These are phyloP conservation scores for Mycalesis mineus DNA, from an alignment of 2,888 invertebrate genomes.

Conservation along the genomic window DNA sequence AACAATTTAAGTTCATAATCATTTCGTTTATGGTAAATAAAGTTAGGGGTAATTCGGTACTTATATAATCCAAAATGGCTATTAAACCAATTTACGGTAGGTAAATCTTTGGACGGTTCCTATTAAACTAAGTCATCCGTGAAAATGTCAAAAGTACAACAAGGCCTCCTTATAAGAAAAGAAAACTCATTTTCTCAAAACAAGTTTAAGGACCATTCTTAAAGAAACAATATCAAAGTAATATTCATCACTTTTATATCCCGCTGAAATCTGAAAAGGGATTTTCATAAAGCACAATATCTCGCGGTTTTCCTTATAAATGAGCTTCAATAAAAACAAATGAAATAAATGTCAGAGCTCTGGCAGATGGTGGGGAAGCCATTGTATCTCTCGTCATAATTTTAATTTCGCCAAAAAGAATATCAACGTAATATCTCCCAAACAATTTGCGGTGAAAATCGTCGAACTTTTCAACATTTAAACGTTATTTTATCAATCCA, in stretches of 20 bases:
- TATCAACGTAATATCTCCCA: slow-evolving; percentile 60
- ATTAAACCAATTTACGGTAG: slow-evolving; percentile 24
- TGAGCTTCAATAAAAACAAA: slow-evolving; percentile 64
- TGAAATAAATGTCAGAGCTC: slow-evolving; percentile 57
- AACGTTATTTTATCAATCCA: no score
- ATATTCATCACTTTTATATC: slow-evolving; percentile 40
- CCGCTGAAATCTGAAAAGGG: slow-evolving; percentile 38
- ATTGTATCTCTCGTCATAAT: slow-evolving; percentile 71
- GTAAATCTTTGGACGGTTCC: slow-evolving; percentile 41
- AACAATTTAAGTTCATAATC: no score
- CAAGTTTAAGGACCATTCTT: slow-evolving; percentile 23
- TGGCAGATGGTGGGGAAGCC: slow-evolving; percentile 62
- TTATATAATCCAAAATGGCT: background rate
- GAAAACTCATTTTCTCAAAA: slow-evolving; percentile 26
- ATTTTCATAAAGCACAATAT: slow-evolving; percentile 48
- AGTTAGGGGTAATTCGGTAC: no score
- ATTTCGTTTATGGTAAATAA: no score
- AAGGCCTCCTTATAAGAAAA: slow-evolving; percentile 21
- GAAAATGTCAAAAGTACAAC: slow-evolving; percentile 27
- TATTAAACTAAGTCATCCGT: slow-evolving; percentile 22
- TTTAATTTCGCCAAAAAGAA: slow-evolving; percentile 64
- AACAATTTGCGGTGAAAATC: slow-evolving; percentile 36
- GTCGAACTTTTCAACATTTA: background rate
- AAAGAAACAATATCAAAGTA: slow-evolving; percentile 37
- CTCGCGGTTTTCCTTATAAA: slow-evolving; percentile 60